Conservation (phyloP, 2,113 vertebrate species). For the Larimichthys polyactis region DNA sequence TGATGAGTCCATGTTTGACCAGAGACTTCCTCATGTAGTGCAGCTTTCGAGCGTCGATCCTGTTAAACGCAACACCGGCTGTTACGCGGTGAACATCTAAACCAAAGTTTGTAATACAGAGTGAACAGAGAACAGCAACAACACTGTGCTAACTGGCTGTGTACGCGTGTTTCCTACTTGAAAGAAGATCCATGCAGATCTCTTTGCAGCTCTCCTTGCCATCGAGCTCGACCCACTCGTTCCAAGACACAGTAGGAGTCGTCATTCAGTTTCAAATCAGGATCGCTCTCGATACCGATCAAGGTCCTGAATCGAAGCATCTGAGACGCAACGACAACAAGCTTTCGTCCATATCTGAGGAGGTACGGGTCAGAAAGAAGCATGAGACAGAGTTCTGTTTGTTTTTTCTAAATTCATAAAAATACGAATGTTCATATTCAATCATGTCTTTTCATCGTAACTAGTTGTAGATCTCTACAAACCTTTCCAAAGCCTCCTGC, state of each 20-base stretch:
- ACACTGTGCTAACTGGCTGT: not conserved
- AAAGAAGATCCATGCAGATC: conserved; percentile 90
- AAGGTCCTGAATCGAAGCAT: conserved; percentile 87
- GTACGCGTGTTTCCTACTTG: conserved; percentile 84
- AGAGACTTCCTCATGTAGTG: conserved; percentile 93
- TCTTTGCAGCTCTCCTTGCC: conserved; percentile 96
- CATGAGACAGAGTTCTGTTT: not conserved
- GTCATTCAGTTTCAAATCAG: conserved; percentile 90
- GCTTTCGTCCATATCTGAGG: conserved; percentile 89
- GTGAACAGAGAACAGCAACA: not conserved
- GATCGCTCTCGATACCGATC: conserved; percentile 90
- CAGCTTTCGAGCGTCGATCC: conserved; percentile 93
- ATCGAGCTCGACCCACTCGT: conserved; percentile 91
- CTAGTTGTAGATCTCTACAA: not conserved
- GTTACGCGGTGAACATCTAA: not conserved
- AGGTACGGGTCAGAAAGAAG: not conserved
- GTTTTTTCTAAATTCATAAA: not conserved
- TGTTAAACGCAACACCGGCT: conserved; percentile 61
- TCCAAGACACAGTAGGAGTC: conserved; percentile 95
- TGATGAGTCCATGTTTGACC: conserved; percentile 90
- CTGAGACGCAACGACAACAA: conserved; percentile 93
- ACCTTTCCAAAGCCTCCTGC: conserved; percentile 86
- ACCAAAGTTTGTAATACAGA: not conserved
- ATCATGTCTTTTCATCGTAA: not conserved
- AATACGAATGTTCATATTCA: too few species aligned